Base-by-base conservation (phyloP, 1,140 invertebrate genomes). In the Leguminivora glycinivorella region DNA sequence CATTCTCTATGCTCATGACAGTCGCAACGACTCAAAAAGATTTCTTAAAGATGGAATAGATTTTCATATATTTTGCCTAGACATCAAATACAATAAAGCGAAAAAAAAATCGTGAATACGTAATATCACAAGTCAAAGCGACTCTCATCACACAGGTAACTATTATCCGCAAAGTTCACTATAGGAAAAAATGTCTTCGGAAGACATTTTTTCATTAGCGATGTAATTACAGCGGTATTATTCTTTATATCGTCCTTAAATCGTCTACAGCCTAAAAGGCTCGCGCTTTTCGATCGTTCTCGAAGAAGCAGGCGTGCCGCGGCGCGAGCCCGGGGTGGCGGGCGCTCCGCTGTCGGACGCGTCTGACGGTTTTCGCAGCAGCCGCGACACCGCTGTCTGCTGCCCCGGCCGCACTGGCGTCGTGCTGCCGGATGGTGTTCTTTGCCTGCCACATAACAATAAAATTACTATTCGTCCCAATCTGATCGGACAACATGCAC, bases 401-500 rank as follows among this genome's bases (percentile, higher is more conserved):
- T 93, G 92, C 7, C 93, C 94, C 19, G 94, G 90, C 9, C 94
- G 93, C 70, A 95, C 92, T 38, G 95, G 94, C 1, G 95, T 95
- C 69, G 94, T 94, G 34, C 94, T 94, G 22, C 94, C 94, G 1
- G 95, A 95, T 43, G 95, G 94, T 79, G 95, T 95, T 87, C 94
- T 92, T 85, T 94, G 94, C 84, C 95, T 94, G 83, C 73, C 68
- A 81, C 71, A 73, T 69, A 70, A 66, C 31, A 77, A 73, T 76
- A 70, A 77, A 70, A 68, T 73, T 58, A 72, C 58, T 38, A 68
- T 1, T 25, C 24, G 70, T 66, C 43, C 67, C 34, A 58, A 70
- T 14, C 47, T 24, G 40, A 24, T 38, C 67, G 14, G 74, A 60
- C 22, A 58, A 67, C 71, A 70, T 81, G 69, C 68, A 78, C 67